These are phyloP conservation scores for Didymodactylos carnosus DNA, from an alignment of 2,888 invertebrate genomes.

Conservation along the genomic window DNA sequence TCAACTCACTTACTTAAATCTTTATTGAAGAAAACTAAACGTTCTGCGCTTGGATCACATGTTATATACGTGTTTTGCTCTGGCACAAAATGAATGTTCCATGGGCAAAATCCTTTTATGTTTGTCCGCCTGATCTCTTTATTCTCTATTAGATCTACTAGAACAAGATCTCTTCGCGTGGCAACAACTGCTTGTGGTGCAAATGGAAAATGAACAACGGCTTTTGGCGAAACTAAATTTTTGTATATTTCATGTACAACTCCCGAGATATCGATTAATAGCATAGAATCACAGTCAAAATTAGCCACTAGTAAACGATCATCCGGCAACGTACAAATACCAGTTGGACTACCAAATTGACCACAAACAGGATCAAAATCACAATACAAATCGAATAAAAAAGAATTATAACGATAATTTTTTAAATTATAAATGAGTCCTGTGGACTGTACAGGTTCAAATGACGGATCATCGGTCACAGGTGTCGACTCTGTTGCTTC, in stretches of 20 bases:
- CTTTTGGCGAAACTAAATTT: background rate
- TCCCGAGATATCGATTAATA: background rate
- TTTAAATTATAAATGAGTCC: background rate
- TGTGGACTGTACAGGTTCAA: no score
- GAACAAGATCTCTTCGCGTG: background rate
- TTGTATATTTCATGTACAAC: background rate
- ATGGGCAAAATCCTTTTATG: background rate
- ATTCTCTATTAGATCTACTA: background rate
- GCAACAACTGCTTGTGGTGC: background rate
- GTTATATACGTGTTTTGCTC: background rate
- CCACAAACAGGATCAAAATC: background rate
- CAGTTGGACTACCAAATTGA: background rate
- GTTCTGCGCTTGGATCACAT: background rate
- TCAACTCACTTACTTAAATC: background rate
- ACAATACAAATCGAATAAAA: background rate
- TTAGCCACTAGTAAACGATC: background rate
- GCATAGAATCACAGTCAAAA: background rate
- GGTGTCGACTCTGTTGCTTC: no score
- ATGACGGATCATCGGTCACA: no score
- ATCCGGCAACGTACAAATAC: background rate
- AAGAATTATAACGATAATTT: background rate
- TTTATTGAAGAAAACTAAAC: background rate
- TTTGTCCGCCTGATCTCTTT: background rate
- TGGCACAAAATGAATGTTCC: background rate
- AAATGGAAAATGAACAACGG: background rate